Evolutionary conservation across 2,113 vertebrate species (phyloP).

Genomic region (Phalacrocorax carbo): DNA sequence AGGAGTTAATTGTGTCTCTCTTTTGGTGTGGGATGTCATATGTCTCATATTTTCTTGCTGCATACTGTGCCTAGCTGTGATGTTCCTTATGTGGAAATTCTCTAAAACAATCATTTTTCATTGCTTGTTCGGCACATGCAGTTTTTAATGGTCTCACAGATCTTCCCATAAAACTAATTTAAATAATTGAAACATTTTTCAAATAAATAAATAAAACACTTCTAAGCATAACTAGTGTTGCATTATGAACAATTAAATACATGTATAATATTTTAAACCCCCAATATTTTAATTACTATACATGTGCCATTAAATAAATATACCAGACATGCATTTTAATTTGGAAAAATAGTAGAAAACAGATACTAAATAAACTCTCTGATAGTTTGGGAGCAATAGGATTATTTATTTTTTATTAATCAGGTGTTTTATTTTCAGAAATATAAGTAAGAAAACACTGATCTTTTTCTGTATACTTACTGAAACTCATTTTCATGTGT

Average conservation of each 20-base stretch:
- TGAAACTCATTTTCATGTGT: neutral
- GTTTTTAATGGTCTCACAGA: neutral
- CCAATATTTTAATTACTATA: neutral
- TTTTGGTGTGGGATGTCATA: slow-evolving; percentile 63
- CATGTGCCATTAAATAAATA: neutral
- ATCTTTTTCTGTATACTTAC: neutral
- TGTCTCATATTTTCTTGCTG: slow-evolving; percentile 47
- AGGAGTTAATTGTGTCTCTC: slow-evolving; percentile 71
- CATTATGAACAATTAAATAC: neutral
- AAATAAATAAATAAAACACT: neutral
- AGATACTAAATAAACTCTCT: neutral
- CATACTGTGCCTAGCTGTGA: slow-evolving; percentile 37
- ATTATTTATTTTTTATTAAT: neutral
- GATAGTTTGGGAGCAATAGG: neutral
- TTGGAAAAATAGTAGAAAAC: neutral
- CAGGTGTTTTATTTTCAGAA: neutral
- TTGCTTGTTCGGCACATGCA: neutral
- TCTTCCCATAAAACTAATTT: neutral
- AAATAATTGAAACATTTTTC: neutral
- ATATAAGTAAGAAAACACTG: neutral
- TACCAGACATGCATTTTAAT: neutral
- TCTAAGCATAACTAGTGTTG: neutral
- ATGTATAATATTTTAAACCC: neutral
- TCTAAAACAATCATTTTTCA: slow-evolving; percentile 35
- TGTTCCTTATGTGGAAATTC: slow-evolving; percentile 37